These are phyloP conservation scores for Pandion haliaetus DNA, from an alignment of 2,113 vertebrate genomes.

Conservation along the genomic window DNA sequence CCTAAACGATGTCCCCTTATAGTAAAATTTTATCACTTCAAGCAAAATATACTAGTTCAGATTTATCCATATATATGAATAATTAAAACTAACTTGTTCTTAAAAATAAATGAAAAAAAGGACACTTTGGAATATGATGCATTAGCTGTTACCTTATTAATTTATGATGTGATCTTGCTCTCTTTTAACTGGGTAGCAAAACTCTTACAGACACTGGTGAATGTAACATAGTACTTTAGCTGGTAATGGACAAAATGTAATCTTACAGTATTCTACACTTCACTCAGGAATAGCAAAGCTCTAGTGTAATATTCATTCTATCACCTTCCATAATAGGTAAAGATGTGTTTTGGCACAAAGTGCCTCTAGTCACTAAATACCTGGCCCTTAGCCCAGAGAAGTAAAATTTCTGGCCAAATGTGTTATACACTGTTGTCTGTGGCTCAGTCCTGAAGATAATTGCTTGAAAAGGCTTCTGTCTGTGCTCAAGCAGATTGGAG, in stretches of 20 bases:
- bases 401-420: neutral
- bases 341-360: conserved; percentile 34
- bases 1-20: neutral
- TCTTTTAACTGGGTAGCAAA: neutral
- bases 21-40: neutral
- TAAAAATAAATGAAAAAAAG: neutral
- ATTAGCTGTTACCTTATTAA: neutral
- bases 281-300: neutral
- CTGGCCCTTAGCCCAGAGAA: conserved; percentile 1
- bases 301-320: neutral
- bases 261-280: neutral
- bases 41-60: neutral
- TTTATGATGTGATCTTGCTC: neutral
- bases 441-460: neutral
- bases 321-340: neutral
- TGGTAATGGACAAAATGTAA: neutral
- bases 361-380: neutral
- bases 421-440: neutral
- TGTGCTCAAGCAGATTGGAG: neutral
- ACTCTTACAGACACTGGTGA: neutral
- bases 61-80: neutral
- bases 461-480: neutral
- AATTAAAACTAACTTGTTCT: neutral
- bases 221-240: neutral
- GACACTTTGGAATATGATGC: neutral